Evolutionary conservation across 2,888 invertebrate species (phyloP).

Genomic region (Rhynchonema sp.): DNA sequence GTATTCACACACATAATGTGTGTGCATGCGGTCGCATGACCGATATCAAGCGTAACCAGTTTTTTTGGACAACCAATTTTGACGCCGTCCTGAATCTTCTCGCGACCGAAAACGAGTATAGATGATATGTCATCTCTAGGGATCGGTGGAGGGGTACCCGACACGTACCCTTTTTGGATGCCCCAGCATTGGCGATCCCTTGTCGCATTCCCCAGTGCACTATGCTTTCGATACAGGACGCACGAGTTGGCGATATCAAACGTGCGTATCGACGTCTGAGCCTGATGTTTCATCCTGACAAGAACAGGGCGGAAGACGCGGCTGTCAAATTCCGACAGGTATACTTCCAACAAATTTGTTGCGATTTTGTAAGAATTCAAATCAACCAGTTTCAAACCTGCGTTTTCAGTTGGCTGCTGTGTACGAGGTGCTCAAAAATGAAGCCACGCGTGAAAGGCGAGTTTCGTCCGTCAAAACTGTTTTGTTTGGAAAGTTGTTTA

Average conservation of each 20-base stretch:
- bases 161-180: no score
- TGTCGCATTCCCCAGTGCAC: not conserved
- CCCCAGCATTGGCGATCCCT: no score
- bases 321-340: slow-evolving; percentile 58
- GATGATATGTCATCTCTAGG: no score
- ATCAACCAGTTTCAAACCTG: not conserved
- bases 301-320: slow-evolving; percentile 75
- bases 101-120: no score
- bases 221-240: slow-evolving; percentile 44
- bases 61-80: no score
- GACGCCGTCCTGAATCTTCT: no score
- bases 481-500: no score
- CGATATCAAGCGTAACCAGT: no score
- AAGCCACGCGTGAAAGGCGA: slow-evolving; percentile 54
- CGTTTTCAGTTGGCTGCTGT: slow-evolving; percentile 53
- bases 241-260: slow-evolving; percentile 55
- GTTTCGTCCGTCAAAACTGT: no score
- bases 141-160: no score
- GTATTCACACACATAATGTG: no score
- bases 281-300: slow-evolving; percentile 75
- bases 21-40: no score
- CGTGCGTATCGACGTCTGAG: slow-evolving; percentile 72
- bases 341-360: not conserved
- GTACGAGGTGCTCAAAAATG: slow-evolving; percentile 74
- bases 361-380: not conserved